These are phyloP conservation scores for Choloepus hoffmanni DNA, from an alignment of 2,113 vertebrate genomes.

Conservation along the genomic window DNA sequence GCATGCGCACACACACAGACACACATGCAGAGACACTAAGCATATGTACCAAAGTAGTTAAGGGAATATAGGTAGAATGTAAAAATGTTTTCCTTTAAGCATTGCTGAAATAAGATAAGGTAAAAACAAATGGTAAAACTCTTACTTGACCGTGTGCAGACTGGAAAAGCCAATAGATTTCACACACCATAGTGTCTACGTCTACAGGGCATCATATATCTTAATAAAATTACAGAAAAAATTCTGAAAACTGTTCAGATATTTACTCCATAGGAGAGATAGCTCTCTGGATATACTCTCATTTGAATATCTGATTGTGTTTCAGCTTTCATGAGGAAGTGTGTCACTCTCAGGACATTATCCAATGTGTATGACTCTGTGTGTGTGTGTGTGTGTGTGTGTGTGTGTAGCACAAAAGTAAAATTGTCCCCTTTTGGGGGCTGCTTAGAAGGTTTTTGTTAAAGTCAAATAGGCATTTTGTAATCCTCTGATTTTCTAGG, in stretches of 20 bases:
- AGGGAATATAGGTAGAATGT: background rate
- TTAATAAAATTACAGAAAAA: background rate
- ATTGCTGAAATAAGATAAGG: background rate
- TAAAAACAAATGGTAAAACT: background rate
- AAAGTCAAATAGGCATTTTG: background rate
- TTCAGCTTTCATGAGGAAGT: background rate
- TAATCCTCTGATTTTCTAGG: background rate
- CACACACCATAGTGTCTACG: background rate
- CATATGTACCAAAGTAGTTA: background rate
- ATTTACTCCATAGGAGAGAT: background rate
- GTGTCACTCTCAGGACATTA: background rate
- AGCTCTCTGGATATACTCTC: background rate
- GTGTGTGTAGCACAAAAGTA: background rate
- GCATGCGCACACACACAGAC: accelerated
- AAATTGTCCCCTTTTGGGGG: background rate
- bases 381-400: background rate
- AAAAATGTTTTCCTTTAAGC: background rate
- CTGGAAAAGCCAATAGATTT: background rate
- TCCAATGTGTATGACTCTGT: no score
- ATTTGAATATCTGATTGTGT: background rate
- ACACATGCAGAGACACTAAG: background rate
- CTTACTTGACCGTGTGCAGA: background rate
- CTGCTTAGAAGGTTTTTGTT: background rate
- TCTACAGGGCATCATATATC: background rate
- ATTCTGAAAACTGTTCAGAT: background rate